Conservation (phyloP, 2,888 invertebrate species). For the Xestia sexstrigata region DNA sequence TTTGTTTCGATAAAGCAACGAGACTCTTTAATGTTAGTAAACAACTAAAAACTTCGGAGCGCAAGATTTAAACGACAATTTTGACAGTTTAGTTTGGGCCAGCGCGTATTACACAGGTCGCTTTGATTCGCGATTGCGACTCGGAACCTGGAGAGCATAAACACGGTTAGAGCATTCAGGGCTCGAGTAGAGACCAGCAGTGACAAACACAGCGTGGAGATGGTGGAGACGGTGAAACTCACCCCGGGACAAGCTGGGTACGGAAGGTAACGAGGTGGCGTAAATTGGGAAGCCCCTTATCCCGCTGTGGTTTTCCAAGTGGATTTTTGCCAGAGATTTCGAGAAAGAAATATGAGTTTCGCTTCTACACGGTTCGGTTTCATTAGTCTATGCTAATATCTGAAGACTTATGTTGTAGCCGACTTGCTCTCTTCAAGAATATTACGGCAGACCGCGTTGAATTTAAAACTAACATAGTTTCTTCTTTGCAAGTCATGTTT, state of each 20-base stretch:
- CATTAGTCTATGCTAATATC: neutral
- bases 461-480: constrained; percentile 39
- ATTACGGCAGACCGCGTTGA: constrained; percentile 27
- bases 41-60: neutral
- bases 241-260: neutral
- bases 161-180: neutral
- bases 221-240: neutral
- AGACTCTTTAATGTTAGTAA: neutral
- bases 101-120: neutral
- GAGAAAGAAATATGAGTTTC: neutral
- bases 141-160: neutral
- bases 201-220: neutral
- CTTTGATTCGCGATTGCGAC: neutral
- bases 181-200: neutral
- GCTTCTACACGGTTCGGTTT: constrained; percentile 7
- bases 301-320: neutral
- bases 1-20: neutral
- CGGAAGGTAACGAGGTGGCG: neutral
- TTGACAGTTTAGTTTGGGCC: neutral
- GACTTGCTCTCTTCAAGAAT: constrained; percentile 26
- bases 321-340: neutral
- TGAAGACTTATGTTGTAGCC: constrained; percentile 5
- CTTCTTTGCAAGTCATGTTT: constrained; percentile 23
- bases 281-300: neutral
- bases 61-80: neutral